Evolutionary conservation across 2,113 vertebrate species (phyloP), one percentile per base, ranked within the genome.

Genomic region (Syngnathoides biaculeatus): DNA sequence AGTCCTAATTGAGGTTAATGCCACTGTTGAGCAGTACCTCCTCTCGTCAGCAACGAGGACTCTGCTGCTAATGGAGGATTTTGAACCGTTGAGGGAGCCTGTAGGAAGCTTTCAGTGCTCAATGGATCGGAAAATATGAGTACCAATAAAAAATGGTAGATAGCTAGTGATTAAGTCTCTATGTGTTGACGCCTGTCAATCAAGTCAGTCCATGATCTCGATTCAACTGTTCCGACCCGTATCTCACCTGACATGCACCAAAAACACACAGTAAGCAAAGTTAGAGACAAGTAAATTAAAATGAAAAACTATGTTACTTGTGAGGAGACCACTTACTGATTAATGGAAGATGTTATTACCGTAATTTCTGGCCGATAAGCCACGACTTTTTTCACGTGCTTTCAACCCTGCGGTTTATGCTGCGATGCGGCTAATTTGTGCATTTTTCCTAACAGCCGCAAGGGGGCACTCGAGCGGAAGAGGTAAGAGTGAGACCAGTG

Each of bases 1-100:
- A 65, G 55, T 35, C 88, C 92, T 93, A 94, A 94, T 93, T 92
- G 91, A 92, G 93, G 92, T 92, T 93, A 92, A 94, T 92, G 84
- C 78, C 62, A 75, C 70, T 79, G 83, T 84, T 85, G 78, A 79
- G 57, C 69, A 71, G 81, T 77, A 85, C 84, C 82, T 80, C 69
- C 40, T 79, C 60, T 84, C 73, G 86, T 83, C 67, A 39, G 69
- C 65, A 68, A 71, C 56, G 65, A 80, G 60, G 73, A 73, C 69
- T 70, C 68, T 64, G 78, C 13, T 26, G 39, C 39, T 86, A 81
- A 87, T 84, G 77, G 78, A 79, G 68, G 86, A 90, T 86, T 88
- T 87, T 80, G 85, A 87, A 87, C 86, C 89, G 85, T 82, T 75
- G 30, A 0, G 73, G 52, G 57, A 12, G 30, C 71, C 8, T 40